phyloP scores from a whole-genome alignment of 2,797 vertebrate species.

The Ceyx erithaca region DNA sequence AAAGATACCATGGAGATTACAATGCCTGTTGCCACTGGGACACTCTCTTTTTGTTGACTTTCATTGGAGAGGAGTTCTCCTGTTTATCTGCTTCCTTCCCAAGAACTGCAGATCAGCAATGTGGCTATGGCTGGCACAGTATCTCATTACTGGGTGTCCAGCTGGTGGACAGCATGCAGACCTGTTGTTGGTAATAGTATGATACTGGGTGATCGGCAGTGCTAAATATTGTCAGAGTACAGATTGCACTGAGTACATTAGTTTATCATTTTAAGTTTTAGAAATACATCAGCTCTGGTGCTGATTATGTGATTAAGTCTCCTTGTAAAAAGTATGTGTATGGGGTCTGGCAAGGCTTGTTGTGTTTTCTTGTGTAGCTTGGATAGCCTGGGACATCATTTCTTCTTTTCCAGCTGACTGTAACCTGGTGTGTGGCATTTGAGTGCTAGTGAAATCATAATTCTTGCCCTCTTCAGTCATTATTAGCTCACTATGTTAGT shows the following conservation, averaged over 20 bases:
- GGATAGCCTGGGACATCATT: not conserved
- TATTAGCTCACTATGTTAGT: not conserved
- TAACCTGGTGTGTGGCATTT: not conserved
- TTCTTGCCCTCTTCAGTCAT: not conserved
- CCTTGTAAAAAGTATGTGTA: not conserved
- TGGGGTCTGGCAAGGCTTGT: not conserved
- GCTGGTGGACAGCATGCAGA: not conserved
- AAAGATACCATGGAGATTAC: not conserved
- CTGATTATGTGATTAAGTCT: not conserved
- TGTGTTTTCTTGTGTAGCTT: not conserved
- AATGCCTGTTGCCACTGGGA: not conserved
- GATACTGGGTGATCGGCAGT: not conserved
- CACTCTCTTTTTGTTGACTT: not conserved
- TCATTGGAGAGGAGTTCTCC: not conserved
- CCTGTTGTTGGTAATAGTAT: too few relatives aligned
- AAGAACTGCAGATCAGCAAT: not conserved
- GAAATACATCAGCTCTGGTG: not conserved
- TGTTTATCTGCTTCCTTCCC: not conserved
- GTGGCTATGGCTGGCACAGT: not conserved
- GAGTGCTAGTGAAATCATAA: not conserved
- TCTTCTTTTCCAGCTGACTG: not conserved
- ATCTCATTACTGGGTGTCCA: not conserved
- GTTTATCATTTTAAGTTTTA: not conserved
- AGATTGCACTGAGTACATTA: fast-evolving
- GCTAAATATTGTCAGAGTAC: too few relatives aligned